phyloP scores from a whole-genome alignment of 1,140 invertebrate species.

The Agrypnia vestita region DNA sequence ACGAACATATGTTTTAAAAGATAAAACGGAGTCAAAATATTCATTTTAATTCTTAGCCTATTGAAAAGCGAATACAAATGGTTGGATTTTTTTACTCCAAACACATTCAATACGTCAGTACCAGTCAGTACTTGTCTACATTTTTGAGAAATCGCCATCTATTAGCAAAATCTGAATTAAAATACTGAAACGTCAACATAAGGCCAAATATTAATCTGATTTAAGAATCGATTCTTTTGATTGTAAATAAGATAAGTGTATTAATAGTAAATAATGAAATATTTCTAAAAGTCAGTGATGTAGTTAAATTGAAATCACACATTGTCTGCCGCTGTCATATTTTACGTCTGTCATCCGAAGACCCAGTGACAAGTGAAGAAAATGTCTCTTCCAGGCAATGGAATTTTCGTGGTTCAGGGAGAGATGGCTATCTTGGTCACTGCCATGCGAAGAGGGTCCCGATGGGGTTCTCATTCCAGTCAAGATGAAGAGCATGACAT shows the following conservation, averaged over 20 bases:
- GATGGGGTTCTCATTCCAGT: conserved; percentile 88
- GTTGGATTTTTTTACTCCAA: background rate
- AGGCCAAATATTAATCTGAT: conserved; percentile 35
- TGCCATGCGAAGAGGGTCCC: conserved; percentile 88
- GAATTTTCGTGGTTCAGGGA: conserved; percentile 91
- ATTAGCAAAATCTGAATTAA: conserved; percentile 40
- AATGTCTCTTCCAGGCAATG: conserved; percentile 75
- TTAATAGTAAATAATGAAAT: background rate
- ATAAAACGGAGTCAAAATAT: background rate
- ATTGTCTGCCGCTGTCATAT: conserved; percentile 2
- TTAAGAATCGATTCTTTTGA: conserved; percentile 29
- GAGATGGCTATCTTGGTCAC: conserved; percentile 91
- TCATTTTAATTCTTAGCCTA: background rate
- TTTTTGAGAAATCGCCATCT: conserved; percentile 15
- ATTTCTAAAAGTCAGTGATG: background rate
- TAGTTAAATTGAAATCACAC: background rate
- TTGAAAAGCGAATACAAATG: background rate
- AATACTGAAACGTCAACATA: conserved; percentile 53
- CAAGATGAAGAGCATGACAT: conserved; percentile 91
- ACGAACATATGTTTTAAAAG: conserved; percentile 2
- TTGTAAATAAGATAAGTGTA: conserved; percentile 43
- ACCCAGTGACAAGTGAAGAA: conserved; percentile 14
- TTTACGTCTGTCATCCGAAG: conserved; percentile 16
- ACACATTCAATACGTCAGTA: background rate
- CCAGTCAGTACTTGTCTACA: background rate